Percentiles rank a stretch among this genome's conserved stretches.
phyloP scores from a whole-genome alignment of 2,888 invertebrate species.

The Oxyteleia sp. region DNA sequence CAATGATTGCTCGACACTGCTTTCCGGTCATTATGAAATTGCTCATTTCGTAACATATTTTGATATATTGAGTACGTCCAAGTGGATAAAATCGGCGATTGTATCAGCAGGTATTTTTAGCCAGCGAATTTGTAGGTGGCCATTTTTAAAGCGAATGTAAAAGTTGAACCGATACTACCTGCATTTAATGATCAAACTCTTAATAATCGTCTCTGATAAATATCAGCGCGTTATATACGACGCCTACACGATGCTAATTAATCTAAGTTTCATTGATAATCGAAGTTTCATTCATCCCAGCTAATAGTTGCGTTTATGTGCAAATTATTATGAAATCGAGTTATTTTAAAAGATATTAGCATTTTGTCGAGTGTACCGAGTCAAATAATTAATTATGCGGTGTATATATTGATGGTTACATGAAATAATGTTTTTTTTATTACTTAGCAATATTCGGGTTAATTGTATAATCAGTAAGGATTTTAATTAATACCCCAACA shows the following conservation, averaged over 20 bases:
- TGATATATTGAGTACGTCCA: conserved; percentile 21
- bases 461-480: conserved; percentile 42
- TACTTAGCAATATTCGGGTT: background rate
- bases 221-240: conserved; percentile 54
- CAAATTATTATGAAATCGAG: conserved; percentile 52
- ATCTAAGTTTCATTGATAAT: conserved; percentile 69
- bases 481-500: too few species aligned
- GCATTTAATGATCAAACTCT: conserved; percentile 61
- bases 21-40: conserved; percentile 39
- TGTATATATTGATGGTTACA: conserved; percentile 12
- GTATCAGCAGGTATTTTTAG: conserved; percentile 40
- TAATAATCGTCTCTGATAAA: conserved; percentile 68
- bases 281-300: conserved; percentile 51
- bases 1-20: background rate
- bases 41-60: conserved; percentile 32
- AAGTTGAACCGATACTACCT: conserved; percentile 44
- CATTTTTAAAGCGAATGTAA: conserved; percentile 40
- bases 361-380: conserved; percentile 28
- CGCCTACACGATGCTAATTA: conserved; percentile 67
- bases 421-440: conserved; percentile 20
- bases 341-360: conserved; percentile 59
- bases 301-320: conserved; percentile 19
- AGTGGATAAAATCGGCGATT: conserved; percentile 38
- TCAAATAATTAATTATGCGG: conserved; percentile 40
- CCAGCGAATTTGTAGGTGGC: conserved; percentile 50